These are phyloP conservation scores for Sinonovacula constricta DNA, from an alignment of 1,140 invertebrate species.

Conservation along the genomic window DNA sequence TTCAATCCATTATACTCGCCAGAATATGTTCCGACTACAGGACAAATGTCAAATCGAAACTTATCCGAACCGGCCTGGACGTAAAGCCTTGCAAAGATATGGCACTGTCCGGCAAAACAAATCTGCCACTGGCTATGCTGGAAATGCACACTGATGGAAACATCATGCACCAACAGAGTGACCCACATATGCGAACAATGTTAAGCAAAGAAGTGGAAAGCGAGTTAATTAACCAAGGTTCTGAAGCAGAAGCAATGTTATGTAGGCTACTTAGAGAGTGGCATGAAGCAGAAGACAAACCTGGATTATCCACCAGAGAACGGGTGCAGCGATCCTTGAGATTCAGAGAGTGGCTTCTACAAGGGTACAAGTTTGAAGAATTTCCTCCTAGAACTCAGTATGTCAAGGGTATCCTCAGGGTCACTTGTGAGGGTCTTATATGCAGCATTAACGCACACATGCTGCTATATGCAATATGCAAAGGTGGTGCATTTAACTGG, in stretches of 20 bases:
- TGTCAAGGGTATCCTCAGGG: not conserved
- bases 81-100: not conserved
- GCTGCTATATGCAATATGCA: conserved; percentile 1
- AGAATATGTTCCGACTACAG: not conserved
- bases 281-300: conserved; percentile 28
- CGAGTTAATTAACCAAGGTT: not conserved
- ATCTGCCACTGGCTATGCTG: not conserved
- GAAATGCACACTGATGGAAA: conserved; percentile 2
- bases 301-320: not conserved
- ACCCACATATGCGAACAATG: conserved; percentile 18
- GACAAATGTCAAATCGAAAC: conserved; percentile 19
- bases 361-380: not conserved
- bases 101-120: not conserved
- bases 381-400: conserved; percentile 7
- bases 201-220: conserved; percentile 3
- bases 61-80: not conserved
- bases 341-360: conserved; percentile 2
- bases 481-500: conserved; percentile 27
- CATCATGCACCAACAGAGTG: conserved; percentile 31
- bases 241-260: conserved; percentile 1
- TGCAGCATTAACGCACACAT: conserved; percentile 24
- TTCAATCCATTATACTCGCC: conserved; percentile 5
- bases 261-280: conserved; percentile 9
- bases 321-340: not conserved
- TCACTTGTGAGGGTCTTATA: conserved; percentile 6